A percentile compares a stretch with the other conserved stretches of the same genome.
Conservation (phyloP, 2,888 invertebrate genomes). For the Eurytoma californica region DNA sequence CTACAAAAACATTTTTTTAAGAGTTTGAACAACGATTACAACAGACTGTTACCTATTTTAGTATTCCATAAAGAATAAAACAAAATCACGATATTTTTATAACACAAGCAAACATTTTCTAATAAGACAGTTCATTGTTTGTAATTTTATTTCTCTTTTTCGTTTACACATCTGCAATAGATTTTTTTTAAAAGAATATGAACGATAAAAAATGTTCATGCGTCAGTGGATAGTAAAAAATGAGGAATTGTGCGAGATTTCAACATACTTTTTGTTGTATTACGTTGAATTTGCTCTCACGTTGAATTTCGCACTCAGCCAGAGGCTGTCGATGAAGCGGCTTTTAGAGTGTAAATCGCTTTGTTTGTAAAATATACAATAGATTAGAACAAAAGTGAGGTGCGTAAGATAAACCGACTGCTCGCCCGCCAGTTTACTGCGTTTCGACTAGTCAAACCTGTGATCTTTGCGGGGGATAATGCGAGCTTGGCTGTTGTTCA, state of each 20-base stretch:
- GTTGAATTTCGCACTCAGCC: too few relatives aligned
- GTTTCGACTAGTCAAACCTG: conserved; percentile 54
- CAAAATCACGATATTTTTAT: too few relatives aligned
- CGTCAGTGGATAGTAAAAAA: too few relatives aligned
- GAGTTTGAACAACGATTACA: conserved; percentile 20
- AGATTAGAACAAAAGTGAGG: conserved; percentile 24
- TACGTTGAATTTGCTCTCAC: too few relatives aligned
- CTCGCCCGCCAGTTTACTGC: conserved; percentile 29
- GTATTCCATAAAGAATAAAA: neutral
- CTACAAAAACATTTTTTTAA: neutral
- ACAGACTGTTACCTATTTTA: conserved; percentile 12
- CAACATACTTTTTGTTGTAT: too few relatives aligned
- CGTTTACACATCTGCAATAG: too few relatives aligned
- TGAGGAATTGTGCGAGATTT: too few relatives aligned
- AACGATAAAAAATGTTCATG: too few relatives aligned
- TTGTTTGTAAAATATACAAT: conserved; percentile 23
- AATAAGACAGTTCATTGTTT: too few relatives aligned
- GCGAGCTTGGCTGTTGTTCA: conserved; percentile 25
- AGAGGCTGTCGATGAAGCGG: neutral
- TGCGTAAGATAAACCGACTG: neutral
- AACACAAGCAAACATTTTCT: too few relatives aligned
- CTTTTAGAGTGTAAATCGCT: conserved; percentile 26
- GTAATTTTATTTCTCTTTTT: too few relatives aligned
- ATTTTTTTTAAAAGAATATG: too few relatives aligned
- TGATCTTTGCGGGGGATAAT: conserved; percentile 40